Evolutionary conservation across 2,797 vertebrate genomes (phyloP), one percentile per base, ranked within the genome.

Genomic region (Smutsia temminckii): DNA sequence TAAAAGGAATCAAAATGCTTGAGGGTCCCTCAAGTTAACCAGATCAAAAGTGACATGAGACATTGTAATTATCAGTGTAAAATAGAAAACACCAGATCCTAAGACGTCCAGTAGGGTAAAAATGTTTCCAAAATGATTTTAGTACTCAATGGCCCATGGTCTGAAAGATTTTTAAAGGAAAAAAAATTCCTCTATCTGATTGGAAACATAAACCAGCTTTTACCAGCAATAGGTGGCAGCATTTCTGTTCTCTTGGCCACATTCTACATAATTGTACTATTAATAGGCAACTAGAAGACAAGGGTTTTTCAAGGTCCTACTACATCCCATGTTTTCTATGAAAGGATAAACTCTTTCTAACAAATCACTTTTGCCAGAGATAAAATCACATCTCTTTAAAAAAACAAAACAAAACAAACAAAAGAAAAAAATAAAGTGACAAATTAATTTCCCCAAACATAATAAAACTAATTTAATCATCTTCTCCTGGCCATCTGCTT

Each of bases 371-470:
- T 95, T 96, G 74, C 81, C 94, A 94, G 89, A 93, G 51, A 95
- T 85, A 97, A 97, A 96, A 96, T 96, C 88, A 97, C 84, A 78
- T 94, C 79, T 91, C 71, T 84, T 25, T 27, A 1, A 27, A 89
- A 92, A 69, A 85, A 85, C 18, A 85, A 87, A 95, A 83, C 16
- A 75, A 12, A 18, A 49, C 34, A 40, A 4, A 64, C 34, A 14
- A 42, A 86, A 93, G 93, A 81, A 88, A 91, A 92, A 94, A 96
- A 95, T 93, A 83, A 98, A 98, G 96, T 97, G 98, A 96, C 98
- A 98, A 98, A 98, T 98, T 98, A 98, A 98, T 98, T 98, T 96
- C 93, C 96, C 97, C 95, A 97, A 97, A 98, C 96, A 96, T 93
- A 97, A 97, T 97, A 97, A 97, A 97, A 49, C 64, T 98, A 98